Evolutionary conservation across 1,140 invertebrate species (phyloP), one percentile per base, ranked within the genome.

Genomic region (Choristoneura fumiferana): DNA sequence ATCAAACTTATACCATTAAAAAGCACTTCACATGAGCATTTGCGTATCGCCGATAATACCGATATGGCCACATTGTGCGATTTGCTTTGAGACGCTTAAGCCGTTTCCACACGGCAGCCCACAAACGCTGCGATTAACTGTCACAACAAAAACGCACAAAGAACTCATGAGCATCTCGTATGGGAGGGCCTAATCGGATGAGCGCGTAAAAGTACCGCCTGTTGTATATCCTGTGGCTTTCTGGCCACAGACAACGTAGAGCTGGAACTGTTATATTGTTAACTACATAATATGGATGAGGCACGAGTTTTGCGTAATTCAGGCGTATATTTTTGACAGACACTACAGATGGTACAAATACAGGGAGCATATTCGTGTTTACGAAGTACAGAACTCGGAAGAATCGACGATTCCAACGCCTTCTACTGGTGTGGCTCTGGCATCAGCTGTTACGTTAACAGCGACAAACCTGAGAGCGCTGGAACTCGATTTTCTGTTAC

Each of bases 141-240:
- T 33, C 43, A 18, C 43, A 49, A 49, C 43, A 49, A 45, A 43
- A 57, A 45, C 36, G 29, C 57, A 58, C 57, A 58, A 58, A 58
- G 57, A 37, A 10, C 57, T 49, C 18, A 49, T 49, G n/a, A 29
- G 35, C 22, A 29, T 29, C 22, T 29, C 35, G 43, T 12, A 17
- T 45, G 18, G 34, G 33, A 35, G 12, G 18, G 29, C 35, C 57
- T 58, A 58, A 58, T 58, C 57, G 57, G 57, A 58, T 57, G 54
- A 57, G 43, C 43, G 57, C 14, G 43, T 14, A 54, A 35, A 57
- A 57, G 29, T 40, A 40, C 40, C 56, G 62, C 35, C 39, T 49
- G 59, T 38, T 62, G 54, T 56, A 14, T 22, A 39, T 56, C 17
- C 17, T 15, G 37, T 22, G 17, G 17, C 43, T 49, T 49, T 49